Percentiles rank a stretch among this genome's conserved stretches.
These are phyloP conservation scores for Trinorchestia longiramus DNA, from an alignment of 1,140 invertebrate species.

Conservation along the genomic window DNA sequence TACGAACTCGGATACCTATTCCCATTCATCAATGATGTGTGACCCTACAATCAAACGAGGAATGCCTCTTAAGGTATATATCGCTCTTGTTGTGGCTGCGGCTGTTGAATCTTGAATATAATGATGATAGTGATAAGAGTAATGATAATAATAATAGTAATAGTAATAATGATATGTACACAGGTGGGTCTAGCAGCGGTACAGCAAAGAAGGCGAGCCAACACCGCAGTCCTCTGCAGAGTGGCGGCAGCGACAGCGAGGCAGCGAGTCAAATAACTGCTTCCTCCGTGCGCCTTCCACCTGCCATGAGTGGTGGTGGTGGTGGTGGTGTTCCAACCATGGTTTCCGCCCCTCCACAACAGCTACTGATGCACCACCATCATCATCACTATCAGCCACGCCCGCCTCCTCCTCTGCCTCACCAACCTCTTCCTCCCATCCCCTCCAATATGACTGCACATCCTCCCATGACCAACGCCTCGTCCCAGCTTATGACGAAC, in stretches of 20 bases:
- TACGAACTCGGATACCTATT: no score
- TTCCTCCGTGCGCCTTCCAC: not conserved
- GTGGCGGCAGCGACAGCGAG: slow-evolving; percentile 36
- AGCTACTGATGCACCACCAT: slow-evolving; percentile 15
- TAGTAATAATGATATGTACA: not conserved
- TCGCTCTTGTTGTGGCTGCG: no score
- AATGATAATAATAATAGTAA: no score
- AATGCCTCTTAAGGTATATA: no score
- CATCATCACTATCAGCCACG: slow-evolving; percentile 63
- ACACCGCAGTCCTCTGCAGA: slow-evolving; percentile 25
- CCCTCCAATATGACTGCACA: slow-evolving; percentile 74
- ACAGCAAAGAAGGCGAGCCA: slow-evolving; percentile 24
- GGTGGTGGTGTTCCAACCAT: not conserved
- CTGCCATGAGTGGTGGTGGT: not conserved
- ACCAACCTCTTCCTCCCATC: slow-evolving; percentile 74
- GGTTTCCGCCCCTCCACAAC: not conserved
- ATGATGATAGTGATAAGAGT: no score
- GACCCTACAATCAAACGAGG: no score
- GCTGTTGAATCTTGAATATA: no score
- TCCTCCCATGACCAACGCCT: slow-evolving; percentile 73
- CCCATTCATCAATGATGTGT: no score
- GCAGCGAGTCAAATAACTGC: slow-evolving; percentile 19
- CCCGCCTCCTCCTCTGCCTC: slow-evolving; percentile 74
- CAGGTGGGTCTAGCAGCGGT: slow-evolving; percentile 30
- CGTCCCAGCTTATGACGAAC: slow-evolving; percentile 37